Conservation (phyloP, 2,113 vertebrate genomes). For the Leptobrachium leishanense region DNA sequence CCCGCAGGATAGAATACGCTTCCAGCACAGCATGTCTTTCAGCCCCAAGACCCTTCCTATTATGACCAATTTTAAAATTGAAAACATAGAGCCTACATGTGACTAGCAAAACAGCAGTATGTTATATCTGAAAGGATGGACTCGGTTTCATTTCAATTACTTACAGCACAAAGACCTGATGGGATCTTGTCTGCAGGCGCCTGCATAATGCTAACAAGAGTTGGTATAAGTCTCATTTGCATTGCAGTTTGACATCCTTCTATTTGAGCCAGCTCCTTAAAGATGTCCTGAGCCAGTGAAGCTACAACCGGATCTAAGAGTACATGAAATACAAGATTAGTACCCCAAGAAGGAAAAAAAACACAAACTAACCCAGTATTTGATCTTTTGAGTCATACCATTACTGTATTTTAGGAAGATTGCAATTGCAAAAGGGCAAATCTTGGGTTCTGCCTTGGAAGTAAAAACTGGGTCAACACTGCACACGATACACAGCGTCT, state of each 20-base stretch:
- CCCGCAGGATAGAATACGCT: too few species aligned
- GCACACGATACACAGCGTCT: conserved; percentile 94
- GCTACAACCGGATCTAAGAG: conserved; percentile 92
- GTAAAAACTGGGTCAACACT: conserved; percentile 91
- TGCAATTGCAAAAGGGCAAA: conserved; percentile 96
- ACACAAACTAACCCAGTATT: not conserved
- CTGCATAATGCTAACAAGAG: conserved; percentile 98
- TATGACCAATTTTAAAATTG: too few species aligned
- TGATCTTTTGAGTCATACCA: conserved; percentile 64
- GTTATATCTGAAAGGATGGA: not conserved
- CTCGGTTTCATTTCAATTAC: conserved; percentile 51
- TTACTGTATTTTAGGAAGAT: conserved; percentile 98
- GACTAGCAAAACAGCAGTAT: not conserved
- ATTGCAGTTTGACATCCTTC: conserved; percentile 94
- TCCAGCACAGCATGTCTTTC: too few species aligned
- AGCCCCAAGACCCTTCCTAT: not conserved
- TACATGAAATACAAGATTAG: conserved; percentile 48
- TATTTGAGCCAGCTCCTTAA: conserved; percentile 95
- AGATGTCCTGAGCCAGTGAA: conserved; percentile 95
- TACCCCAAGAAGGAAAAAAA: not conserved
- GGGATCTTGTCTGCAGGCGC: conserved; percentile 96
- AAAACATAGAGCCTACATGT: not conserved
- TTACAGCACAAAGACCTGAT: conserved; percentile 90
- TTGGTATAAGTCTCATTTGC: conserved; percentile 97
- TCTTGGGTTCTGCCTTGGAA: conserved; percentile 89